A percentile compares a stretch with the other conserved stretches of the same genome.
phyloP scores from a whole-genome alignment of 2,113 vertebrate genomes.

The Ursus arctos region DNA sequence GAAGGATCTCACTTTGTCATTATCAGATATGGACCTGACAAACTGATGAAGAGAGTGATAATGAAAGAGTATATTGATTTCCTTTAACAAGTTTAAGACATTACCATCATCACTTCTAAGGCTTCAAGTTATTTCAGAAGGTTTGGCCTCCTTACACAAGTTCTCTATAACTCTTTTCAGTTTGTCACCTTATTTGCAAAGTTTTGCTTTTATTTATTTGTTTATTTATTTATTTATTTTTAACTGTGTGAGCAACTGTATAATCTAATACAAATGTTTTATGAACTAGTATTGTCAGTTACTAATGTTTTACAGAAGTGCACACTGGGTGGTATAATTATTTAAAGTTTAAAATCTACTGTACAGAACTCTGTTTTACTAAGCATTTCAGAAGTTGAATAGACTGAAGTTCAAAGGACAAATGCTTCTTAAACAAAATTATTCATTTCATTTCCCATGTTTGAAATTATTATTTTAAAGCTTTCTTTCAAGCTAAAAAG shows the following conservation, averaged over 20 bases:
- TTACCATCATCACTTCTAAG: slow-evolving; percentile 16
- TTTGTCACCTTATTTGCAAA: slow-evolving; percentile 60
- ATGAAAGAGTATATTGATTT: slow-evolving; percentile 62
- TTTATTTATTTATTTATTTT: background rate
- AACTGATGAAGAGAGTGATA: slow-evolving; percentile 46
- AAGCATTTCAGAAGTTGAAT: slow-evolving; percentile 41
- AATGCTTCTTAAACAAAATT: slow-evolving; percentile 74
- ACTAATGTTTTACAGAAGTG: slow-evolving; percentile 33
- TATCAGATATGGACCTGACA: background rate
- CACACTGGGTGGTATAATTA: slow-evolving; percentile 67
- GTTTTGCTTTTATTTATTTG: background rate
- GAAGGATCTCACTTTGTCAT: slow-evolving; percentile 56
- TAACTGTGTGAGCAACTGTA: slow-evolving; percentile 37
- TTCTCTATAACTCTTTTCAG: slow-evolving; percentile 10
- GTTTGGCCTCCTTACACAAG: background rate
- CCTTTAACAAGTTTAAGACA: slow-evolving; percentile 53
- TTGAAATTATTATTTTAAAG: slow-evolving; percentile 67
- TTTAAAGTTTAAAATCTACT: slow-evolving; percentile 59
- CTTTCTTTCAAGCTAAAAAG: slow-evolving; percentile 40
- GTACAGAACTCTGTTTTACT: slow-evolving; percentile 56
- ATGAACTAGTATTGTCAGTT: slow-evolving; percentile 63
- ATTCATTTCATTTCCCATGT: slow-evolving; percentile 71
- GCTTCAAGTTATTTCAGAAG: slow-evolving; percentile 56
- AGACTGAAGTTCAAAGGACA: slow-evolving; percentile 61
- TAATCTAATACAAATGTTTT: slow-evolving; percentile 74